Evolutionary conservation across 2,888 invertebrate species (phyloP).

Genomic region (Teinopalpus imperialis): DNA sequence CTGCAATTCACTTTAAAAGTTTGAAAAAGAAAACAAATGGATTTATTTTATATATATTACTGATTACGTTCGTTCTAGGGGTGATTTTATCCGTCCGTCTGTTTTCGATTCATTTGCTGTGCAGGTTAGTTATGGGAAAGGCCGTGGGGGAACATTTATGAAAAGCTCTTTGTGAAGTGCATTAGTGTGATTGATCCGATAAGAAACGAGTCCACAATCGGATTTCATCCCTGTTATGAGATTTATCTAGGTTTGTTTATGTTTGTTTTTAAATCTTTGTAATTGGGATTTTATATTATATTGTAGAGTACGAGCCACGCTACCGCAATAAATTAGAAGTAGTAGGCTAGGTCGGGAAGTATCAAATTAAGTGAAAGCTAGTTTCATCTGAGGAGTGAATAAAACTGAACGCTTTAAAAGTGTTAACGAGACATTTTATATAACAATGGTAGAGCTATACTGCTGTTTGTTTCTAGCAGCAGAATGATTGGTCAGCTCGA

Average conservation of each 20-base stretch:
- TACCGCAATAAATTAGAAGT: too few relatives aligned
- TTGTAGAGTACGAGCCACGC: neutral
- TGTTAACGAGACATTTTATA: too few relatives aligned
- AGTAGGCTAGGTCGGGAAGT: too few relatives aligned
- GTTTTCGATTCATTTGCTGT: slow-evolving; percentile 21
- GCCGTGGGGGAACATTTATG: slow-evolving; percentile 26
- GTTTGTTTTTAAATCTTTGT: slow-evolving; percentile 1
- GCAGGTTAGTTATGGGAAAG: slow-evolving; percentile 12
- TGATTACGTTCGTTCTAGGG: slow-evolving; percentile 2
- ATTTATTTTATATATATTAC: slow-evolving; percentile 3
- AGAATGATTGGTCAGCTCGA: too few relatives aligned
- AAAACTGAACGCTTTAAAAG: too few relatives aligned
- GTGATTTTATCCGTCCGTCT: slow-evolving; percentile 11
- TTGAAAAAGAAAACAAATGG: too few relatives aligned
- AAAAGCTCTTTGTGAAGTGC: slow-evolving; percentile 28
- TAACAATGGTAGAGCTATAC: too few relatives aligned
- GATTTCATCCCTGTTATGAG: slow-evolving; percentile 39
- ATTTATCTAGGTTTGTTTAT: slow-evolving; percentile 22
- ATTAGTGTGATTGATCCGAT: slow-evolving; percentile 32
- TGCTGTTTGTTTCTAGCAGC: too few relatives aligned
- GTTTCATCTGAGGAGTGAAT: too few relatives aligned
- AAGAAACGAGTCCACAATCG: slow-evolving; percentile 44
- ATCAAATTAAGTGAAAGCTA: too few relatives aligned
- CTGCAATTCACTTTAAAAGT: slow-evolving; percentile 17
- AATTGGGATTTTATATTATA: slow-evolving; percentile 25